Percentiles rank a stretch among this genome's conserved stretches.
These are phyloP conservation scores for Zaprionus ghesquierei DNA, from an alignment of 1,140 invertebrate genomes.

Conservation along the genomic window DNA sequence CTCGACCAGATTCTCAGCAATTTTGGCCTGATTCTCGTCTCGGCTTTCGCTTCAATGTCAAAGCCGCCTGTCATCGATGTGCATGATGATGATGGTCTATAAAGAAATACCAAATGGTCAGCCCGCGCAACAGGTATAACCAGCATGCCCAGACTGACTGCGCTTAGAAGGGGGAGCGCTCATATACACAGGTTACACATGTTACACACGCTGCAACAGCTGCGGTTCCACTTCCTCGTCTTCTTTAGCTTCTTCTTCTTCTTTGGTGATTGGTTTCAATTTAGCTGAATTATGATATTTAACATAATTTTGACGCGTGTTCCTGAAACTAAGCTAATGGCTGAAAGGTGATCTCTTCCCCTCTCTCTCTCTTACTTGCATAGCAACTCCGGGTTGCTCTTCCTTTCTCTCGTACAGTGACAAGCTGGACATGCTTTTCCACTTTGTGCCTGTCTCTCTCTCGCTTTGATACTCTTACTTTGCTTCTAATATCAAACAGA, in stretches of 20 bases:
- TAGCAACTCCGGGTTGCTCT: neutral
- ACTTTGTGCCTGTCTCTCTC: too few relatives aligned
- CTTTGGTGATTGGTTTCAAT: slow-evolving; percentile 29
- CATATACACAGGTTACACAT: too few relatives aligned
- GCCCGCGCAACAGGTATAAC: slow-evolving; percentile 45
- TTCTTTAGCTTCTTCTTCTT: too few relatives aligned
- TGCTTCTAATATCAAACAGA: too few relatives aligned
- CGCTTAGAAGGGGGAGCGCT: too few relatives aligned
- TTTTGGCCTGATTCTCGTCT: slow-evolving; percentile 56
- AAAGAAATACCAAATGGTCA: slow-evolving; percentile 11
- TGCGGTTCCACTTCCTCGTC: neutral
- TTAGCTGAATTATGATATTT: slow-evolving; percentile 41
- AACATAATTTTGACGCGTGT: slow-evolving; percentile 48
- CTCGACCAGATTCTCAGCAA: slow-evolving; percentile 29
- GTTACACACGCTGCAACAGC: neutral
- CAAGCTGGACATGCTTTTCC: neutral
- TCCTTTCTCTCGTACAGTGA: neutral
- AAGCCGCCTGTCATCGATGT: slow-evolving; percentile 61
- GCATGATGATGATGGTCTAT: slow-evolving; percentile 48
- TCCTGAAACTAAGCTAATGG: slow-evolving; percentile 32
- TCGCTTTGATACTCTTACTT: too few relatives aligned
- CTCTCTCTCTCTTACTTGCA: neutral
- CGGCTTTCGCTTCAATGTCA: slow-evolving; percentile 78
- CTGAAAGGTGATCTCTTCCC: neutral
- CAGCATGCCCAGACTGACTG: slow-evolving; percentile 23